Evolutionary conservation across 2,797 vertebrate species (phyloP).

Genomic region (Pangasius krempfi): DNA sequence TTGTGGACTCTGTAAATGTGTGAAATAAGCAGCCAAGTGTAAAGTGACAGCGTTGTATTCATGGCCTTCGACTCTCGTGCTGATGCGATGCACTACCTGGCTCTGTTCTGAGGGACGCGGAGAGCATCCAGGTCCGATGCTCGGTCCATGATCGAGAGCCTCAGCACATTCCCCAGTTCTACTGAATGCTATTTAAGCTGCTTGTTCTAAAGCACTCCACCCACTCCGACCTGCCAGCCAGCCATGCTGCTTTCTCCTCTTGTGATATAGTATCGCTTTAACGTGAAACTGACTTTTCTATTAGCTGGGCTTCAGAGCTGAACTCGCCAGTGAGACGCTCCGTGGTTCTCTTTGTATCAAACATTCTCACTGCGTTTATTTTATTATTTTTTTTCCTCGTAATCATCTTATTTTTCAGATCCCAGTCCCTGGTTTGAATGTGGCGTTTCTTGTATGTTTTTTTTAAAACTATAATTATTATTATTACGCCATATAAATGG

Average conservation of each 20-base stretch:
- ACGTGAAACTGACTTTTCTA: constrained; percentile 50
- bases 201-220: constrained; percentile 69
- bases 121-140: not conserved
- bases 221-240: constrained; percentile 53
- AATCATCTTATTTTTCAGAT: constrained; percentile 39
- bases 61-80: constrained; percentile 40
- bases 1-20: constrained; percentile 49
- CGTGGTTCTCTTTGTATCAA: constrained; percentile 49
- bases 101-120: constrained; percentile 13
- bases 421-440: constrained; percentile 39
- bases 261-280: constrained; percentile 50
- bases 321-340: constrained; percentile 47
- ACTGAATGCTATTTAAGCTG: constrained; percentile 66
- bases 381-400: not conserved
- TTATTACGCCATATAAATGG: constrained; percentile 46
- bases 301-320: constrained; percentile 33
- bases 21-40: constrained; percentile 53
- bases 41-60: constrained; percentile 43
- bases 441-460: constrained; percentile 27
- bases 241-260: constrained; percentile 57
- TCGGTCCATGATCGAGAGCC: not conserved
- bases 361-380: not conserved
- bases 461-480: not conserved
- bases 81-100: not conserved
- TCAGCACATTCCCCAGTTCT: constrained; percentile 39